A percentile compares a stretch with the other conserved stretches of the same genome.
phyloP scores from a whole-genome alignment of 1,140 invertebrate genomes.

The Fopius arisanus region DNA sequence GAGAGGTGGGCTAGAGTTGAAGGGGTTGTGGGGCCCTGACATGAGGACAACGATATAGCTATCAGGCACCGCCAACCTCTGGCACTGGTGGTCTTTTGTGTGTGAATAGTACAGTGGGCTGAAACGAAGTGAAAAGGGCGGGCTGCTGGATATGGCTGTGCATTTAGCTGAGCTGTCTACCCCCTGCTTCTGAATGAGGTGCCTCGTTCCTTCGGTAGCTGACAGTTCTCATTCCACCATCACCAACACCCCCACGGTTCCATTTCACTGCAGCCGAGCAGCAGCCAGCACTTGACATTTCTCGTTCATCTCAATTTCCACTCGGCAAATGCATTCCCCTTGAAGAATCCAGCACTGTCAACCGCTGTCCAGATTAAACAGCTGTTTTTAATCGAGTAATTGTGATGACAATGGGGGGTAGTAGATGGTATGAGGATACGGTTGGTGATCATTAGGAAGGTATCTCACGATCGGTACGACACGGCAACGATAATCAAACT shows the following conservation, averaged over 20 bases:
- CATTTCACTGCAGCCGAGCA: neutral
- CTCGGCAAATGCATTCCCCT: neutral
- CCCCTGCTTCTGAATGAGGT: conserved; percentile 37
- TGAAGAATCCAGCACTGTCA: neutral
- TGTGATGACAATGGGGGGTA: too few relatives aligned
- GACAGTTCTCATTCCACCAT: conserved; percentile 54
- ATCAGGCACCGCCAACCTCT: neutral
- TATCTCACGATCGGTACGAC: neutral
- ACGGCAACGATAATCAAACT: conserved; percentile 14
- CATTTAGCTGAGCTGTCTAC: conserved; percentile 55
- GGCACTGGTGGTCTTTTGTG: neutral
- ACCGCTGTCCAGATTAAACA: too few relatives aligned
- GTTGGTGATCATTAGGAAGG: neutral
- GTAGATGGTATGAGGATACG: too few relatives aligned
- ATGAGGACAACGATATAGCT: neutral
- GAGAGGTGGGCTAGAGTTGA: neutral
- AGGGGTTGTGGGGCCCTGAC: neutral
- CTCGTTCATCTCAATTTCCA: conserved; percentile 9
- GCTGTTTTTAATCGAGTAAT: too few relatives aligned
- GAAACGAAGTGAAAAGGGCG: neutral
- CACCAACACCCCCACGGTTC: neutral
- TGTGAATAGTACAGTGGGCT: neutral
- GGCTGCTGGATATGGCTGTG: conserved; percentile 39
- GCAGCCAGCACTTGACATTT: neutral
- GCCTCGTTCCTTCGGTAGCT: conserved; percentile 38